Base-by-base conservation (phyloP, 1,140 invertebrate genomes). In the Colletes gigas region DNA sequence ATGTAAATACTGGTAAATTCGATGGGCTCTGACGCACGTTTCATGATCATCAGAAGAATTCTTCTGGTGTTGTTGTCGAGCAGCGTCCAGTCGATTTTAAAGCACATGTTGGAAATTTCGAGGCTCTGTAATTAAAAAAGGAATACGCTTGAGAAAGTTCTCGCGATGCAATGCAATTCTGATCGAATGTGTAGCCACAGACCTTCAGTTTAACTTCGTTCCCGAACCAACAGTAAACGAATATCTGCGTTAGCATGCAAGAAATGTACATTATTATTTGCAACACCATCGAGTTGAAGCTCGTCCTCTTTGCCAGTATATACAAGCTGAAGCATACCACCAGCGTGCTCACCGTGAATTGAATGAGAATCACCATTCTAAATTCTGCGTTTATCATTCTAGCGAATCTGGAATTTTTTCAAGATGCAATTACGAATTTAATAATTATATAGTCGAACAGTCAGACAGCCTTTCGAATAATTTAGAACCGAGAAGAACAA, bases 211-310 rank as follows among this genome's bases (percentile, higher is more conserved):
- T 94, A 0, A 95, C 91, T 87, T 94, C 93, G 83, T 94, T 94
- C 15, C 94, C 94, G 77, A 93, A 94, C 94, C 94, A 95, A 81
- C 94, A 94, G 75, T 94, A 94, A 0, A 94, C 82, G 50, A 93
- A 93, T 39, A 95, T 89, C 78, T 95, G 88, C 14, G 79, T 47
- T 1, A 83, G 21, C 59, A 83, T 78, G 4, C 78, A 87, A 19
- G 55, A 50, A 7, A 79, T 70, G 63, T 81, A 90, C 15, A 88
- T 1, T 7, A 85, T 21, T 44, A 86, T 65, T 3, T 70, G 21
- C 1, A 82, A 50, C 82, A 75, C 30, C 52, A 93, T 2, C 5
- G 92, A 92, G 65, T 92, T 79, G 90, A 93, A 92, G 1, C 92
- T 90, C 15, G 92, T 81, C 90, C 93, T 92, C 0, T 15, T 52